Evolutionary conservation across 1,140 invertebrate genomes (phyloP).

Genomic region (Steinernema feltiae): DNA sequence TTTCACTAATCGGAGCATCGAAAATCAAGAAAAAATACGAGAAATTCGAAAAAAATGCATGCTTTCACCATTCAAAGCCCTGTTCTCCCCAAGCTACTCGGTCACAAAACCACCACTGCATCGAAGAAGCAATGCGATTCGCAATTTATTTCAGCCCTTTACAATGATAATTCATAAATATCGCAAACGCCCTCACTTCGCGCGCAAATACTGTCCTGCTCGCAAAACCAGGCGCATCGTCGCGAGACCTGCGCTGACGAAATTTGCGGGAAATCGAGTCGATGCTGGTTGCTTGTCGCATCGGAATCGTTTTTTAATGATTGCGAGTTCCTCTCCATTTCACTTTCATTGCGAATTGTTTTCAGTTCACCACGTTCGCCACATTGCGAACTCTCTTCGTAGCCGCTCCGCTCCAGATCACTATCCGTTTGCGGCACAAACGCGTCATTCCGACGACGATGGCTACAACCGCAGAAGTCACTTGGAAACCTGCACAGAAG

Average conservation of each 20-base stretch:
- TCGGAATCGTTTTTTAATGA: no score
- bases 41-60: no score
- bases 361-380: conserved; percentile 1
- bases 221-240: background rate
- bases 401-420: background rate
- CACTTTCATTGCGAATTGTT: background rate
- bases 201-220: background rate
- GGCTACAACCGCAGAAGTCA: background rate
- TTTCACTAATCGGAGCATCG: no score
- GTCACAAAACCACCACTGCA: no score
- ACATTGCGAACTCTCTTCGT: background rate
- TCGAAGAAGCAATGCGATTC: background rate
- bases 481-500: background rate
- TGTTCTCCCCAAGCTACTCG: no score
- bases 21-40: no score
- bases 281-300: no score
- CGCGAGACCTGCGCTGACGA: background rate
- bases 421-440: background rate
- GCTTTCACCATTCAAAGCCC: no score
- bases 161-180: background rate
- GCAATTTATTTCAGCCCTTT: no score
- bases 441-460: background rate
- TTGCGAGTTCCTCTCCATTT: background rate
- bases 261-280: background rate
- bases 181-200: background rate